These are phyloP conservation scores for Donacobius atricapilla DNA, from an alignment of 2,113 vertebrate genomes.

Conservation along the genomic window DNA sequence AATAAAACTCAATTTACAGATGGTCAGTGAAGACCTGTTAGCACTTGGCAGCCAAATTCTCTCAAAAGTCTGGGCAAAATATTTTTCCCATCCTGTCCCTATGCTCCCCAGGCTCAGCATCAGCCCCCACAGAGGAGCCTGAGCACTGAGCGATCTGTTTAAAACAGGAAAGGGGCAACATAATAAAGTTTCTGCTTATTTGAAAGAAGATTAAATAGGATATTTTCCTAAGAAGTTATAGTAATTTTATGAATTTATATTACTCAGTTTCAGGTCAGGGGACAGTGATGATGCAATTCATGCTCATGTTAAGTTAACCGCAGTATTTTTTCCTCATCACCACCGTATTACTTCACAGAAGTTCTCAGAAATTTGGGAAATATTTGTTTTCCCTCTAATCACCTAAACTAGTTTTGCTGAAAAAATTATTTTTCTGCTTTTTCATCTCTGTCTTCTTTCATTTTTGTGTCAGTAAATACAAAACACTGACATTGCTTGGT, in stretches of 20 bases:
- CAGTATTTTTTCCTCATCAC: background rate
- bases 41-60: background rate
- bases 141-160: background rate
- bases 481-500: background rate
- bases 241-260: background rate
- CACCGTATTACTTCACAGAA: background rate
- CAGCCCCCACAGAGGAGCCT: background rate
- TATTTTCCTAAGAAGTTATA: background rate
- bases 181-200: background rate
- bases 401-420: background rate
- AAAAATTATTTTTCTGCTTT: background rate
- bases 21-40: background rate
- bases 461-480: background rate
- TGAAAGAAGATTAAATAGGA: background rate
- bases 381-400: background rate
- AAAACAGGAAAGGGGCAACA: background rate
- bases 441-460: background rate
- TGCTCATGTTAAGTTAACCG: background rate
- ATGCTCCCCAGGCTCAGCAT: background rate
- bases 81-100: background rate
- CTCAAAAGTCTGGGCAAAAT: background rate
- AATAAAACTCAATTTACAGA: background rate
- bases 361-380: background rate
- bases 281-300: background rate
- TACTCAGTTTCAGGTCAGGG: background rate